phyloP scores from a whole-genome alignment of 30 jellyfish, hydroid and myxozoan genomes.

The Turritopsis dohrnii region DNA sequence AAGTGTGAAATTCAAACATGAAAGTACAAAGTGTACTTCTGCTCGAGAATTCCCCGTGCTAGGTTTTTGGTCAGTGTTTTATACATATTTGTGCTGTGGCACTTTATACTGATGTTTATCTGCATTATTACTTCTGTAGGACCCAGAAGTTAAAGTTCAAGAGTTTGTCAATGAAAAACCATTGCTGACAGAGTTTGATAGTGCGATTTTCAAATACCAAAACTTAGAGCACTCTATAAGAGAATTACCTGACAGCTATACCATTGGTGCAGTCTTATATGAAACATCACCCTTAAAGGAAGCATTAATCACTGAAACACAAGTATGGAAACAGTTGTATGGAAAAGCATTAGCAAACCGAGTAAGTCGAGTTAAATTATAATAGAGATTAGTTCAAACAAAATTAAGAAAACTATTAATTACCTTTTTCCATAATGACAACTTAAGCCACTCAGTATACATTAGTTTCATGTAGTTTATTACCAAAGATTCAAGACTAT shows the following conservation, averaged over 20 bases:
- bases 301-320: slow-evolving; percentile 70
- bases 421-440: too few species aligned
- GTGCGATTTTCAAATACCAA: slow-evolving; percentile 48
- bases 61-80: too few species aligned
- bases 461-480: too few species aligned
- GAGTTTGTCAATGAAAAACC: slow-evolving; percentile 61
- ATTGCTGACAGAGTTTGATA: slow-evolving; percentile 53
- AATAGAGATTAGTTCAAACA: too few species aligned
- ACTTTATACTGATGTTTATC: neutral
- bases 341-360: slow-evolving; percentile 71
- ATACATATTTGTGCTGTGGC: too few species aligned
- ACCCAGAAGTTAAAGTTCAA: slow-evolving; percentile 58
- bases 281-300: slow-evolving; percentile 62
- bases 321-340: slow-evolving; percentile 78
- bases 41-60: too few species aligned
- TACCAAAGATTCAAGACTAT: too few species aligned
- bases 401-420: too few species aligned
- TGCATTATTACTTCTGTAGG: slow-evolving; percentile 23
- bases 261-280: slow-evolving; percentile 67
- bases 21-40: too few species aligned
- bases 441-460: too few species aligned
- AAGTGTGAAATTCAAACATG: too few species aligned
- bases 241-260: slow-evolving; percentile 59
- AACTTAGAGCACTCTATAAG: slow-evolving; percentile 46
- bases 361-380: slow-evolving; percentile 43